Conservation (phyloP, 2,797 vertebrate genomes). For the Acanthurus leucopareius region DNA sequence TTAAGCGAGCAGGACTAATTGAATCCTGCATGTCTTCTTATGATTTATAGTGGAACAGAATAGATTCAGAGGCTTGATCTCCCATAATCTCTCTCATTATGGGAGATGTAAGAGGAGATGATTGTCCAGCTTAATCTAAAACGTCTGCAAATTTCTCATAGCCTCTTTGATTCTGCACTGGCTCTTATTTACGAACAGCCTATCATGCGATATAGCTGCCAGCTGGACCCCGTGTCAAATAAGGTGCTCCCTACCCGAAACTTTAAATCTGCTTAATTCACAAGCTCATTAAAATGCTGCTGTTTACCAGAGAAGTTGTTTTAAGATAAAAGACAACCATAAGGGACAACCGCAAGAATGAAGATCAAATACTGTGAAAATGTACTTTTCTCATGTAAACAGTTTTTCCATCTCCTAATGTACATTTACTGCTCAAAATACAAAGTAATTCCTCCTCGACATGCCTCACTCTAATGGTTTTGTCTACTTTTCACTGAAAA, state of each 20-base stretch:
- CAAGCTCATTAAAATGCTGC: conserved; percentile 48
- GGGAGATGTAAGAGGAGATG: conserved; percentile 67
- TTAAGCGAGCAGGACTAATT: conserved; percentile 78
- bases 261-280: conserved; percentile 46
- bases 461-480: conserved; percentile 2
- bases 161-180: conserved; percentile 62
- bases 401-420: conserved; percentile 7
- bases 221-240: conserved; percentile 46
- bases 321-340: conserved; percentile 29
- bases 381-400: conserved; percentile 8
- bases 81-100: conserved; percentile 77
- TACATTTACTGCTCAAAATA: conserved; percentile 11
- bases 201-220: conserved; percentile 50
- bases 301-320: conserved; percentile 28
- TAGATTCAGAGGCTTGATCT: conserved; percentile 70
- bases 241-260: conserved; percentile 55
- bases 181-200: conserved; percentile 40
- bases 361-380: conserved; percentile 28
- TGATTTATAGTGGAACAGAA: conserved; percentile 74
- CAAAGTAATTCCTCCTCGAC: neutral
- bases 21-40: conserved; percentile 74
- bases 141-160: conserved; percentile 66
- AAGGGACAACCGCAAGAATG: conserved; percentile 12
- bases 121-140: conserved; percentile 76
- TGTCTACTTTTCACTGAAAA: conserved; percentile 10